Evolutionary conservation across 2,888 invertebrate genomes (phyloP).

Genomic region (Fragum fragum): DNA sequence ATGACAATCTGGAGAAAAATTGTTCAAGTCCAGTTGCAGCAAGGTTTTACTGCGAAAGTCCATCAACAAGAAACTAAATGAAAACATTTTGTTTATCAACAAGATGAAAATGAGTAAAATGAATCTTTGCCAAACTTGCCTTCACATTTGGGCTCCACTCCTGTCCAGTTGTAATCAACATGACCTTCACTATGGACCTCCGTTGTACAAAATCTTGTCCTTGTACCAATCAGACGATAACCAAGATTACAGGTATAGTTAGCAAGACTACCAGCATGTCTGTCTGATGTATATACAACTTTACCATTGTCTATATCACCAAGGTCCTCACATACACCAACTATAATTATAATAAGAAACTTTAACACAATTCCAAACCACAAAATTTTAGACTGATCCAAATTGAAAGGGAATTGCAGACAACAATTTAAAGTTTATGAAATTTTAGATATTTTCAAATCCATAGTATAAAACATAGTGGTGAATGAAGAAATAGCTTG

Average conservation of each 20-base stretch:
- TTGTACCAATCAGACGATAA: conserved; percentile 68
- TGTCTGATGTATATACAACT: conserved; percentile 50
- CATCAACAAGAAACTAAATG: not conserved
- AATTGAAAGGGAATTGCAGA: no score
- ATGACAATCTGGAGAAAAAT: no score
- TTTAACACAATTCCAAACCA: no score
- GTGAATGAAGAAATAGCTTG: no score
- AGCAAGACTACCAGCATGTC: conserved; percentile 67
- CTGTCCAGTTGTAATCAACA: conserved; percentile 70
- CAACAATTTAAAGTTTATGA: no score
- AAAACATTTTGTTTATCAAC: not conserved
- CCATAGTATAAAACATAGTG: no score
- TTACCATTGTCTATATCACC: conserved; percentile 65
- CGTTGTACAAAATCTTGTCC: conserved; percentile 62
- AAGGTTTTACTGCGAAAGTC: no score
- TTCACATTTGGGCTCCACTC: conserved; percentile 70
- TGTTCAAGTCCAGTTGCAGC: no score
- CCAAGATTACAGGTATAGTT: conserved; percentile 73
- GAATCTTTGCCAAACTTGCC: conserved; percentile 54
- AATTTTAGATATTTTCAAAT: no score
- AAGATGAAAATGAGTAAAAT: no score
- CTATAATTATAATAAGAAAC: no score
- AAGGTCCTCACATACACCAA: conserved; percentile 67
- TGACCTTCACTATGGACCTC: conserved; percentile 22
- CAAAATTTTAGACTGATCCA: no score